phyloP scores from a whole-genome alignment of 2,888 invertebrate genomes.

The Drosophila gaucha region DNA sequence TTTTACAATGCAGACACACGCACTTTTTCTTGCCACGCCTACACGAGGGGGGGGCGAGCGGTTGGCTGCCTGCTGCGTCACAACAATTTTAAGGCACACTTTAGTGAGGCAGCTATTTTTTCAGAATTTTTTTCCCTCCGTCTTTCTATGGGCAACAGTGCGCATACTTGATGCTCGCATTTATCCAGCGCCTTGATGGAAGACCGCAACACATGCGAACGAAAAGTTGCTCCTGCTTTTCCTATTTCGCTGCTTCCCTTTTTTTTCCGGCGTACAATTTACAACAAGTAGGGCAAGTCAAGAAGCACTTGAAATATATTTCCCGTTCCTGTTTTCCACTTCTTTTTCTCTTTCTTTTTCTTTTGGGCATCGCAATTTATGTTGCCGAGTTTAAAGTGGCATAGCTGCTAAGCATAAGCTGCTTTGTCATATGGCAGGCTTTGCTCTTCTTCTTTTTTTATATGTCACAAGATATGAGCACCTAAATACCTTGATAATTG shows the following conservation, averaged over 20 bases:
- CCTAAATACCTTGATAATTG: constrained; percentile 45
- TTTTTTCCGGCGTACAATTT: constrained; percentile 47
- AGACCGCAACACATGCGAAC: constrained; percentile 80
- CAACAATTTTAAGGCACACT: constrained; percentile 47
- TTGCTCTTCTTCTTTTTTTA: not conserved
- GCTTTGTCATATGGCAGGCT: constrained; percentile 38
- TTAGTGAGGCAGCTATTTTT: constrained; percentile 48
- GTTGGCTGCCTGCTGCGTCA: constrained; percentile 23
- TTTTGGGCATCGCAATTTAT: constrained; percentile 39
- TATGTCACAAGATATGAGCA: constrained; percentile 10
- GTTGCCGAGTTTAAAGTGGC: constrained; percentile 61
- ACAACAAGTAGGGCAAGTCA: constrained; percentile 76
- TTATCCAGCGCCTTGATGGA: constrained; percentile 62
- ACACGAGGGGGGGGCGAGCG: not conserved
- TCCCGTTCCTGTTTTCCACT: constrained; percentile 25
- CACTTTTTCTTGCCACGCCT: constrained; percentile 59
- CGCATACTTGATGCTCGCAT: constrained; percentile 71
- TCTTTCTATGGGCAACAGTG: constrained; percentile 56
- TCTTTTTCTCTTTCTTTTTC: not conserved
- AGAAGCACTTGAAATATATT: constrained; percentile 74
- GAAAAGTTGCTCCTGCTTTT: constrained; percentile 48
- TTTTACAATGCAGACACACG: constrained; percentile 80
- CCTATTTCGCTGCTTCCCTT: constrained; percentile 1
- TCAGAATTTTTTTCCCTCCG: not conserved
- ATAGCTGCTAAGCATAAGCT: constrained; percentile 46